Conservation (phyloP, 2,113 vertebrate species). For the Catagonus wagneri region DNA sequence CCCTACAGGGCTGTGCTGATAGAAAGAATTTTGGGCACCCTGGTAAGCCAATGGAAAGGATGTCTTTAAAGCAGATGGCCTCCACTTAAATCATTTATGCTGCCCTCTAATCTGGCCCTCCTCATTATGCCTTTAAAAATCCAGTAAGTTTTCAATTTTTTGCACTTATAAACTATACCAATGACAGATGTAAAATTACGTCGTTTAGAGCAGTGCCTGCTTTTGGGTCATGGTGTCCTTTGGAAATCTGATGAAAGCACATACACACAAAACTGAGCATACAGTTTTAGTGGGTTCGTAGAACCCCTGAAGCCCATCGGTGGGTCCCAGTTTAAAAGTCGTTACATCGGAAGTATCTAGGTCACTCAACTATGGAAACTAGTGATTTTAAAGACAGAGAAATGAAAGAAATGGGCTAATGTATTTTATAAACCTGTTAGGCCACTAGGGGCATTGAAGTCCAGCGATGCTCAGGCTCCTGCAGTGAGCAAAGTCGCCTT, state of each 20-base stretch:
- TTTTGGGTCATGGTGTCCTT: slow-evolving; percentile 49
- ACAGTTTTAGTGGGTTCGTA: slow-evolving; percentile 13
- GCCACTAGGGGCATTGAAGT: neutral
- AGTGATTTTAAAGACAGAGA: neutral
- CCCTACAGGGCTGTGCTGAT: slow-evolving; percentile 27
- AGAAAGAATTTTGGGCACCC: neutral
- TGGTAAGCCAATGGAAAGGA: slow-evolving; percentile 42
- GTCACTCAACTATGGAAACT: slow-evolving; percentile 17
- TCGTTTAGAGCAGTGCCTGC: neutral
- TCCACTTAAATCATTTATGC: slow-evolving; percentile 52
- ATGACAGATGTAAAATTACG: slow-evolving; percentile 9
- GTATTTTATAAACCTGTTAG: neutral
- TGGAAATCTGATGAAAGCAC: slow-evolving; percentile 57
- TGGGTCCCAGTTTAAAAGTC: neutral
- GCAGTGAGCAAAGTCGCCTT: neutral
- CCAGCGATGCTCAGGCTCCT: neutral
- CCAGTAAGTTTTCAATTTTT: slow-evolving; percentile 22
- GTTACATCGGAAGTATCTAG: neutral
- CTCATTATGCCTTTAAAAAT: slow-evolving; percentile 53
- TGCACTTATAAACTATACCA: slow-evolving; percentile 53
- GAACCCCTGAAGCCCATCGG: neutral
- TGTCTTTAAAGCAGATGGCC: slow-evolving; percentile 53
- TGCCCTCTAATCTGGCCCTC: slow-evolving; percentile 14
- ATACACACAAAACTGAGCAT: neutral
- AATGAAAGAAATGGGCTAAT: neutral